phyloP scores from a whole-genome alignment of 2,113 vertebrate genomes.

The Prinia subflava region DNA sequence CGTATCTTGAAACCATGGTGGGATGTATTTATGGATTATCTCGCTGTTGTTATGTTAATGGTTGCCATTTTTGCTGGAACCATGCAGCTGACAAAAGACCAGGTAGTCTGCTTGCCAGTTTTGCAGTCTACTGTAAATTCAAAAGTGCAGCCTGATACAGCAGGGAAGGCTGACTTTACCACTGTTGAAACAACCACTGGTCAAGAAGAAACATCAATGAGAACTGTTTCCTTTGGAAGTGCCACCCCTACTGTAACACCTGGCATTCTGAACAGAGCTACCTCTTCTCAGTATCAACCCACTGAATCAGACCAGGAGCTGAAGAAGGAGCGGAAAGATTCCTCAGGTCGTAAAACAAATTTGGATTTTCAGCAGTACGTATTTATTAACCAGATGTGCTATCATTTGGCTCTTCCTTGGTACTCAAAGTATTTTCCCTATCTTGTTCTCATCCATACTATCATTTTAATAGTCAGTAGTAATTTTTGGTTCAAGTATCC shows the following conservation, averaged over 20 bases:
- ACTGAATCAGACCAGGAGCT: conserved; percentile 62
- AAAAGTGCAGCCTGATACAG: conserved; percentile 57
- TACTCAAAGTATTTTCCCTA: conserved; percentile 99
- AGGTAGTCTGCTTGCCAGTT: conserved; percentile 95
- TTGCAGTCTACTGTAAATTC: conserved; percentile 80
- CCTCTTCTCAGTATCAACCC: conserved; percentile 68
- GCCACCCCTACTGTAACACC: conserved; percentile 72
- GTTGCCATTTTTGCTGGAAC: conserved; percentile 98
- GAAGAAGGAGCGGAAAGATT: conserved; percentile 74
- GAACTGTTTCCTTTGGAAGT: conserved; percentile 71
- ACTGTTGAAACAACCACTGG: conserved; percentile 63
- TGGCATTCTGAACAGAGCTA: conserved; percentile 69
- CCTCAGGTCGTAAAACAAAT: conserved; percentile 88
- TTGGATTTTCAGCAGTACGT: conserved; percentile 99
- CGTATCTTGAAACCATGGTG: conserved; percentile 99
- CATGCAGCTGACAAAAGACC: conserved; percentile 98
- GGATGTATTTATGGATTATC: conserved; percentile 99
- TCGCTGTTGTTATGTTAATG: conserved; percentile 97
- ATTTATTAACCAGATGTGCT: conserved; percentile 99
- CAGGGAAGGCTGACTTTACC: conserved; percentile 59
- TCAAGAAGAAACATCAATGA: conserved; percentile 42
- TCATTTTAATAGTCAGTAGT: conserved; percentile 97
- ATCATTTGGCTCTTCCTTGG: conserved; percentile 96
- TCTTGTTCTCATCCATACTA: conserved; percentile 96
- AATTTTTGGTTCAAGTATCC: conserved; percentile 99